Evolutionary conservation across 2,888 invertebrate genomes (phyloP), one percentile per base, ranked within the genome.

Genomic region (Pachliopta kotzebuea): DNA sequence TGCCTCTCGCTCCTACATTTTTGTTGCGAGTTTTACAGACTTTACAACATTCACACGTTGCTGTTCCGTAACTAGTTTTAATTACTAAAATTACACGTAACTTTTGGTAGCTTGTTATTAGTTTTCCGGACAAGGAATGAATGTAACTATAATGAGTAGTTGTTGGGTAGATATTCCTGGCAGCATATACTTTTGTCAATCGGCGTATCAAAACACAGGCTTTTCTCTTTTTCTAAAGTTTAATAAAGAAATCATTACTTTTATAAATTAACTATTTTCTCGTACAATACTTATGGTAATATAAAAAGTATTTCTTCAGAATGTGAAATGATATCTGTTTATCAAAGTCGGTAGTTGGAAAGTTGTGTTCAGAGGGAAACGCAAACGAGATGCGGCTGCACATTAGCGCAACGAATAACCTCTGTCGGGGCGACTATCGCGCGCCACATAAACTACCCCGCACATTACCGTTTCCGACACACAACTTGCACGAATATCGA

Each of bases 401-500:
- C 90, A 91, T 91, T 91, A 90, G 89, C 79, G 79, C 79, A 89
- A 90, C 88, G 90, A 89, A 88, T 88, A 90, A 89, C 90, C 90
- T 87, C 85, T 81, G 83, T 79, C 80, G 84, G 73, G 74, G 80
- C 82, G 84, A 84, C 88, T 91, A 91, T 91, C 90, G 84, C 86
- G 73, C 74, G 76, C 74, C 76, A 85, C 90, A 91, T 90, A 90
- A 91, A 91, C 89, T 89, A 90, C 83, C 72, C 75, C 71, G 79
- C 80, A 89, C 90, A 90, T 90, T 90, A 90, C 87, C 79, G 76
- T 69, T 65, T 37, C 6, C 37, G 62, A 86, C 88, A 80, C 77
- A 88, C 73, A 23, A 74, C 2, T 20, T 0, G 0, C 0, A 37
- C 23, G 54, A 58, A 20, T 49, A 26, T 49, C 24, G 24, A 57